These are phyloP conservation scores for Balaenoptera acutorostrata DNA, from an alignment of 2,113 vertebrate genomes.

Conservation along the genomic window DNA sequence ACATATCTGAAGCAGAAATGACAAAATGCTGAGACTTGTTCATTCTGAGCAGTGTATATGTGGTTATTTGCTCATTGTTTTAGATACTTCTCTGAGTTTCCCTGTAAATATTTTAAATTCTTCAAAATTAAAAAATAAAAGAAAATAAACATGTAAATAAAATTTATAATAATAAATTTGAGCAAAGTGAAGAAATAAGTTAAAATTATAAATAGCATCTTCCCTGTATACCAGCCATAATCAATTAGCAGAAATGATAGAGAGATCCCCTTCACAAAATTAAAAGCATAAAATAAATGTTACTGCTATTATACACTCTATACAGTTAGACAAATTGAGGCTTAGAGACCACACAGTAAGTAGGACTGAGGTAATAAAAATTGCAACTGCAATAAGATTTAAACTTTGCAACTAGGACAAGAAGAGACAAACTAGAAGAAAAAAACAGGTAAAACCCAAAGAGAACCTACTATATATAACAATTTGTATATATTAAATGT, in stretches of 20 bases:
- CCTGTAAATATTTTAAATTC: background rate
- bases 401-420: slow-evolving; percentile 37
- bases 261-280: background rate
- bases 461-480: background rate
- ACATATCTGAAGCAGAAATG: background rate
- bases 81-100: background rate
- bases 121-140: background rate
- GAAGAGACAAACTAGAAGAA: slow-evolving; percentile 23
- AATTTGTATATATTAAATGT: slow-evolving; percentile 1
- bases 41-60: background rate
- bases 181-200: background rate
- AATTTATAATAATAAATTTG: slow-evolving; percentile 13
- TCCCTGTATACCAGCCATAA: background rate
- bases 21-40: background rate
- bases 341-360: background rate
- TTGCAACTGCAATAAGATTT: background rate
- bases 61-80: background rate
- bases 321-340: background rate
- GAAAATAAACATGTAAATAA: background rate
- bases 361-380: slow-evolving; percentile 24
- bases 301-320: background rate
- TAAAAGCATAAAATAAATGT: slow-evolving; percentile 18
- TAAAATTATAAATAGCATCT: background rate
- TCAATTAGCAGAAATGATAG: background rate
- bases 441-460: slow-evolving; percentile 25